Base-by-base conservation (phyloP, 2,797 vertebrate species). In the Pogonophryne albipinna region DNA sequence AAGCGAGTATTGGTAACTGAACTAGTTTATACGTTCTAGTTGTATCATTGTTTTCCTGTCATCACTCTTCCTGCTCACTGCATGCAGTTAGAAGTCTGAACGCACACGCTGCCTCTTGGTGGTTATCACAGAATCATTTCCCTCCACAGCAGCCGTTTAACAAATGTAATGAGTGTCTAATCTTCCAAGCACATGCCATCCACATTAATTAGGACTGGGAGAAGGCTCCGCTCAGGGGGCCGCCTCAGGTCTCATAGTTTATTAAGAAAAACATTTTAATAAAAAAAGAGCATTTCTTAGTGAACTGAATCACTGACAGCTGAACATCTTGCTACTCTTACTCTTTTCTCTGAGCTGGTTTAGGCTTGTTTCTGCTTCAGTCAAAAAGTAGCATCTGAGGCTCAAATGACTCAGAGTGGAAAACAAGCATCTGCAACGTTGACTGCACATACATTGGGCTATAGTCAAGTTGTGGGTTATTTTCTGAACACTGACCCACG, bases 181-280 rank as follows among this genome's bases (percentile, higher is more conserved):
- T 41, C 82, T 77, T 91, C 78, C 74, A 78, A 76, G 69, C 78
- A 31, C 38, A n/a, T 82, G 78, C 66, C 84, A 80, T 76, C 63
- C 70, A 74, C 80, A 89, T 86, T 82, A 87, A 93, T 91, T 88
- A 88, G 70, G 71, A 67, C 63, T 63, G 72, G 78, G 74, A 49
- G 56, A 79, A 80, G 72, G 60, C 45, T 64, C 67, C 82, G 53
- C 63, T 75, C 50, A 6, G 62, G 77, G 75, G 44, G 44, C n/a
- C 47, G 49, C 38, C 64, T 50, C 16, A 49, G 78, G 66, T 73
- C 78, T 76, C 80, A 75, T 68, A 69, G 76, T 90, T 93, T 76
- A 89, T 90, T 85, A 86, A 70, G 53, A 74, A 81, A 83, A 84
- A 74, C 74, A 75, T 91, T 89, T 88, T n/a, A n/a, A n/a, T n/a